phyloP scores from a whole-genome alignment of 2,113 vertebrate species.

The Ciconia stormi region DNA sequence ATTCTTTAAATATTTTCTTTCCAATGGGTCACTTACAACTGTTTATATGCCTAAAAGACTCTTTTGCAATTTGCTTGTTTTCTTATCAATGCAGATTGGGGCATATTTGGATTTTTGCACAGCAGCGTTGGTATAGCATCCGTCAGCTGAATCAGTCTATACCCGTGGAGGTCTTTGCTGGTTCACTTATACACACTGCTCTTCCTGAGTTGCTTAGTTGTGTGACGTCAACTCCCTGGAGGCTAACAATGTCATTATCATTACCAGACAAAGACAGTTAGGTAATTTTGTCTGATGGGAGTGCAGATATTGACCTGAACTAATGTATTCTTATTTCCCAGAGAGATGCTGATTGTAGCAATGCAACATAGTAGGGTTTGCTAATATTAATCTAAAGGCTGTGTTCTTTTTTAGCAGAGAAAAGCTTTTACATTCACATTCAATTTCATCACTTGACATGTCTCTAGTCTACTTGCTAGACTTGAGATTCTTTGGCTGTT shows the following conservation, averaged over 20 bases:
- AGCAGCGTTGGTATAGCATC: background rate
- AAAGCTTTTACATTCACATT: constrained; percentile 43
- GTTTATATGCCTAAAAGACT: background rate
- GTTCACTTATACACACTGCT: background rate
- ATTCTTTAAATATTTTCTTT: background rate
- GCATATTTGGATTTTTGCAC: background rate
- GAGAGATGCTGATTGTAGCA: constrained; percentile 52
- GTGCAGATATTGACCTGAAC: constrained; percentile 62
- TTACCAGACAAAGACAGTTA: constrained; percentile 65
- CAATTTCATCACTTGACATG: constrained; percentile 29
- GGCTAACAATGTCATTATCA: constrained; percentile 45
- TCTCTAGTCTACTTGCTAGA: constrained; percentile 13
- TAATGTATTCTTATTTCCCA: constrained; percentile 60
- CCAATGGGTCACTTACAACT: background rate
- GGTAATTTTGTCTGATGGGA: constrained; percentile 62
- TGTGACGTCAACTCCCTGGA: constrained; percentile 51
- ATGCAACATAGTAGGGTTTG: constrained; percentile 21
- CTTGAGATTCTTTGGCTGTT: constrained; percentile 24
- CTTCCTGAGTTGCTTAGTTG: constrained; percentile 11
- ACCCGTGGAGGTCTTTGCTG: background rate
- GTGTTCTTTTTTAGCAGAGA: constrained; percentile 28
- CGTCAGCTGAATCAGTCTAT: background rate
- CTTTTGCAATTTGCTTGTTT: background rate
- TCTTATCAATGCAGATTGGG: background rate
- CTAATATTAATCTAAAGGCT: constrained; percentile 42